These are phyloP conservation scores for Stenoptilia bipunctidactyla DNA, from an alignment of 2,888 invertebrate species.

Conservation along the genomic window DNA sequence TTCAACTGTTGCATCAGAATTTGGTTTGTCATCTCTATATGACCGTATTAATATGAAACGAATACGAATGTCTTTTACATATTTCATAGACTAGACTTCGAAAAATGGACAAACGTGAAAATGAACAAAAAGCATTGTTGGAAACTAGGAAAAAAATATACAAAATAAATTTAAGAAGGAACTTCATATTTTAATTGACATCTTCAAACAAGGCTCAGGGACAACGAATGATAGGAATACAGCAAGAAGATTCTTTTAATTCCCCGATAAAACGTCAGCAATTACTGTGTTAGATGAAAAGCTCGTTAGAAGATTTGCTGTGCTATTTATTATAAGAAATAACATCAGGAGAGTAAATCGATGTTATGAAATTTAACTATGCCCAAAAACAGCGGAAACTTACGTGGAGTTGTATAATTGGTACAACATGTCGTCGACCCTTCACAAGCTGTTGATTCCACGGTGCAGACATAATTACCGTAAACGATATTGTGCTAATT, in stretches of 20 bases:
- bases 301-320: conserved; percentile 8
- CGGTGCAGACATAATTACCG: conserved; percentile 10
- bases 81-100: conserved; percentile 3
- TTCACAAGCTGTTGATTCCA: conserved; percentile 13
- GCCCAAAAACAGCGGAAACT: conserved; percentile 8
- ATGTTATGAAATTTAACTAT: conserved; percentile 9
- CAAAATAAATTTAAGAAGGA: conserved; percentile 6
- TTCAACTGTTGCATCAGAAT: not conserved
- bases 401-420: conserved; percentile 13
- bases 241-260: conserved; percentile 10
- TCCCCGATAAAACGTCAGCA: conserved; percentile 8
- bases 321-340: conserved; percentile 8
- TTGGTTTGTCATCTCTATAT: conserved; percentile 11
- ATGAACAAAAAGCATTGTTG: not conserved
- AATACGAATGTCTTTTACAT: conserved; percentile 10
- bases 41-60: conserved; percentile 5
- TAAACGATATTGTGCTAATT: conserved; percentile 10
- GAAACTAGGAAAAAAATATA: conserved; percentile 6
- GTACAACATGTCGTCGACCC: conserved; percentile 13
- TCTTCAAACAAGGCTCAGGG: conserved; percentile 9
- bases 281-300: conserved; percentile 12
- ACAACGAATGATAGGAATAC: conserved; percentile 11
- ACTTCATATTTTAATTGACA: conserved; percentile 5
- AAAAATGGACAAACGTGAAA: conserved; percentile 5
- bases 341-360: conserved; percentile 7